Evolutionary conservation across 2,888 invertebrate species (phyloP), one percentile per base, ranked within the genome.

Genomic region (Disparrhopalites patrizii): DNA sequence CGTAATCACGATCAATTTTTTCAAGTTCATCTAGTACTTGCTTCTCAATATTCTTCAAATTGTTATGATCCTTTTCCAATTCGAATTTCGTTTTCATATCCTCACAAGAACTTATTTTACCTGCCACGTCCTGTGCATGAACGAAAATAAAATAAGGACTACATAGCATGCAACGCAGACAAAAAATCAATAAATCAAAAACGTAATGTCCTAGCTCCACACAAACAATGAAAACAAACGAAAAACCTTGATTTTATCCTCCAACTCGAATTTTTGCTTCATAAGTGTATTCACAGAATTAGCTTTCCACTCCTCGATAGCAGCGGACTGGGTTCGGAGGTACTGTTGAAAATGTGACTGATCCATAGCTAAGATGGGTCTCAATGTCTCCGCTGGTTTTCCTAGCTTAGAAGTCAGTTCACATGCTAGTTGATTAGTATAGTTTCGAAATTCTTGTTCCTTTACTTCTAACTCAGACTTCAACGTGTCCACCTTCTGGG

Each of bases 271-370:
- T 57, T 65, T 70, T 54, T 72, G 71, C 30, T 68, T 65, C 23
- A 64, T 43, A 13, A 72, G 38, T 31, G 66, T 60, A 51, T 63
- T 62, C 18, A 62, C 57, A 10, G 70, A 63, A 62, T 66, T 68
- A 27, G 62, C 40, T 62, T 73, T 73, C 71, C 69, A 73, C 23
- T 73, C 66, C 28, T 72, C 69, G 62, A 74, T 70, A 38, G 71
- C 70, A 60, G 58, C 62, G 23, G 66, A 23, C 57, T 73, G 73
- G 4, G 62, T 58, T 13, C 65, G 62, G 8, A 74, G 54, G 54
- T 72, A 71, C 15, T 69, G 65, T 50, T 70, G 65, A 56, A 73
- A 73, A 40, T 68, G 62, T 2, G 62, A 7, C n/a, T 71, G 69
- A n/a, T 71, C 72, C 68, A 72, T 70, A 20, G 28, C 40, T 8